These are phyloP conservation scores for Charina bottae DNA, from an alignment of 2,113 vertebrate species.

Conservation along the genomic window DNA sequence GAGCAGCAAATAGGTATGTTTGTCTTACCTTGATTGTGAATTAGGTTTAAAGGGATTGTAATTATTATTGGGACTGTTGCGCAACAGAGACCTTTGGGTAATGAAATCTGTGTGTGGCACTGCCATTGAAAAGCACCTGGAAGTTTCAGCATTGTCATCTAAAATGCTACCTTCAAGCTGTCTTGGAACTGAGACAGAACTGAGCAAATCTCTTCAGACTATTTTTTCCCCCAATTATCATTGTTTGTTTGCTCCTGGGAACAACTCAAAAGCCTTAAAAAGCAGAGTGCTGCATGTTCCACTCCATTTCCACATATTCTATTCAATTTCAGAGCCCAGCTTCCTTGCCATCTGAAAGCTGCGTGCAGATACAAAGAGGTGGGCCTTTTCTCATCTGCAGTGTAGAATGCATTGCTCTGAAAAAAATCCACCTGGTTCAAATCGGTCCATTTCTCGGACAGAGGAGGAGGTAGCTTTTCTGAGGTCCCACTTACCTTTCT, in stretches of 20 bases:
- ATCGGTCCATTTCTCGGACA: neutral
- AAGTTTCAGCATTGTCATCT: neutral
- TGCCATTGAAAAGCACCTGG: neutral
- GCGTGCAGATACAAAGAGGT: too few species aligned
- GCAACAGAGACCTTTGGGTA: neutral
- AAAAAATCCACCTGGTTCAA: neutral
- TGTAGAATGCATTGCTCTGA: neutral
- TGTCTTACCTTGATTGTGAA: neutral
- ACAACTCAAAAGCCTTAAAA: neutral
- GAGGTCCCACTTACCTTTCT: neutral
- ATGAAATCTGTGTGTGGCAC: neutral
- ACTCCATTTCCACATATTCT: too few species aligned
- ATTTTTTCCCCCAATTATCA: neutral
- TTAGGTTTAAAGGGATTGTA: neutral
- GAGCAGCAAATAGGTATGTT: neutral
- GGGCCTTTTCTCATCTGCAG: neutral
- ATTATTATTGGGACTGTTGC: neutral
- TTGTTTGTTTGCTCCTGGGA: neutral
- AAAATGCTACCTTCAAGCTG: neutral
- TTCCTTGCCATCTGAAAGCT: neutral
- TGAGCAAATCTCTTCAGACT: neutral
- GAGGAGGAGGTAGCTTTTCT: neutral
- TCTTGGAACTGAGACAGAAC: neutral
- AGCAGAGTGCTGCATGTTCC: neutral
- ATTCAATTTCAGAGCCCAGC: neutral